Evolutionary conservation across 2,113 vertebrate species (phyloP).

Genomic region (Rhizomys pruinosus): DNA sequence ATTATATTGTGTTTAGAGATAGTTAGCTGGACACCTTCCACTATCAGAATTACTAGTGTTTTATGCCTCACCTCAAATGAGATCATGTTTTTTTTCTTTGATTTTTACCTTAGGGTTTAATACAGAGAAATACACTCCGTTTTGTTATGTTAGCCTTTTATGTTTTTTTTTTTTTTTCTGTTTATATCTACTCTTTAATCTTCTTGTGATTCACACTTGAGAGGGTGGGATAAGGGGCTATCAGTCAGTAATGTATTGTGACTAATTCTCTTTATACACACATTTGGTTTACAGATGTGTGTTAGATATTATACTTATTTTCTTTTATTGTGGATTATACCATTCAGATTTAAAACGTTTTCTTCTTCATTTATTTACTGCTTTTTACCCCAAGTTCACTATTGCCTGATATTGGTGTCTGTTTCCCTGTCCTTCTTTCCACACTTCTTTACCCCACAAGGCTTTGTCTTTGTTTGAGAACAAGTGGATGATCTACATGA

Average conservation of each 20-base stretch:
- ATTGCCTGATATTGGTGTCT: background rate
- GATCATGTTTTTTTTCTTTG: background rate
- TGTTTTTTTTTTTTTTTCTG: background rate
- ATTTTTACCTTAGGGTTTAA: constrained; percentile 2
- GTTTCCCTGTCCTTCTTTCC: background rate
- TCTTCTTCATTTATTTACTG: background rate
- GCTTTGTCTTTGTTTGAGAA: background rate
- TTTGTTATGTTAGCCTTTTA: background rate
- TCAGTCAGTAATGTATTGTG: background rate
- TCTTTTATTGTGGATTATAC: background rate
- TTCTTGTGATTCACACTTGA: background rate
- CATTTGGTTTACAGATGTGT: background rate
- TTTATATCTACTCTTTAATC: constrained; percentile 10
- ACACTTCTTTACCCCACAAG: background rate
- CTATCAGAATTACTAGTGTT: background rate
- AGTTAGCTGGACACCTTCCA: background rate
- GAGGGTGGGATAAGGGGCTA: background rate
- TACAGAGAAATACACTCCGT: background rate
- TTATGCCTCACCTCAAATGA: background rate
- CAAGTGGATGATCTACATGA: background rate
- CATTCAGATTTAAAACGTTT: background rate
- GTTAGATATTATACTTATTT: background rate
- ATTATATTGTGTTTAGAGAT: background rate
- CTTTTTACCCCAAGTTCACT: background rate
- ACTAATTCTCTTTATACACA: background rate